Conservation (phyloP, 2,888 invertebrate species). For the Thecocarcelia acutangulata region DNA sequence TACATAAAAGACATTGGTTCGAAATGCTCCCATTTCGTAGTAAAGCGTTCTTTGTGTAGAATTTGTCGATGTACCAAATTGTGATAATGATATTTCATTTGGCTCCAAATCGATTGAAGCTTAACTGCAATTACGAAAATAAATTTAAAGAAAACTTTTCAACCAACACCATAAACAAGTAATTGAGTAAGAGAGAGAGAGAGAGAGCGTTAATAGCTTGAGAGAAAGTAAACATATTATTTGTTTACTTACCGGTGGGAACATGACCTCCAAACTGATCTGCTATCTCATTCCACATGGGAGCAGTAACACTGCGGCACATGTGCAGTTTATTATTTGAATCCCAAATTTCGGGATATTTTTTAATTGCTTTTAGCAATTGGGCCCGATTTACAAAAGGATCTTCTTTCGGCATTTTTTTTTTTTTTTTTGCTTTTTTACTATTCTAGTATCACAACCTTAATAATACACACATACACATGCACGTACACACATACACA, state of each 20-base stretch:
- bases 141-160: background rate
- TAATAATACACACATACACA: constrained; percentile 21
- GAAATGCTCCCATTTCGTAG: constrained; percentile 79
- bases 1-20: constrained; percentile 80
- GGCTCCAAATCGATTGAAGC: constrained; percentile 78
- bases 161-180: background rate
- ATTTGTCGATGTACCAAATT: constrained; percentile 78
- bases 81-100: constrained; percentile 79
- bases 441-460: constrained; percentile 61
- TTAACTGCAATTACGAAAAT: constrained; percentile 72
- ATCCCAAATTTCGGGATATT: constrained; percentile 79
- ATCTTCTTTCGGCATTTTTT: constrained; percentile 78
- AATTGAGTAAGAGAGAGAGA: constrained; percentile 31
- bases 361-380: constrained; percentile 78
- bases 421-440: too few species aligned
- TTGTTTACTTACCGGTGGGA: constrained; percentile 76
- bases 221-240: constrained; percentile 23
- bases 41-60: constrained; percentile 78
- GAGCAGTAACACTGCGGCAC: constrained; percentile 79
- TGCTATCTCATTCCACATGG: constrained; percentile 80
- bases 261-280: constrained; percentile 79
- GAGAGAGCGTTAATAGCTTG: constrained; percentile 19
- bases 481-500: constrained; percentile 22
- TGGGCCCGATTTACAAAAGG: constrained; percentile 79
- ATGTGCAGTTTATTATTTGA: constrained; percentile 79